Conservation (phyloP, 2,113 vertebrate species). For the Nansenia antarctica region DNA sequence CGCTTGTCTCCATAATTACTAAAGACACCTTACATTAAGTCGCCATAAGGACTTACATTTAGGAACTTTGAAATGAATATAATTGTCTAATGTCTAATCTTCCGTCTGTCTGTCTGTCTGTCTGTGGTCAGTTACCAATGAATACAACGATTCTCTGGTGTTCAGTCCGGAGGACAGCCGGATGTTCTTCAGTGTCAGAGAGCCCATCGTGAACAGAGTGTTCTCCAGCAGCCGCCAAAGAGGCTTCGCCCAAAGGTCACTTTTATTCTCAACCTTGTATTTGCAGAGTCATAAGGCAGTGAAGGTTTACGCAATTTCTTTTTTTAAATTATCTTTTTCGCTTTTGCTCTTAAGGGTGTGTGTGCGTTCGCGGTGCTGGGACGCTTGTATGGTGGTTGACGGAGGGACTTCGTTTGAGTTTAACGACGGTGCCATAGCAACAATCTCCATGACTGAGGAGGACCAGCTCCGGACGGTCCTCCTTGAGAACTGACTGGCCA, state of each 20-base stretch:
- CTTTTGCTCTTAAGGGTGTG: slow-evolving; percentile 78
- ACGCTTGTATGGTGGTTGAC: slow-evolving; percentile 97
- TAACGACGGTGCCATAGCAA: slow-evolving; percentile 95
- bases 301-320: background rate
- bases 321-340: background rate
- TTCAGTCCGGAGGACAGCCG: slow-evolving; percentile 89
- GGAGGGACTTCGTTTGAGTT: slow-evolving; percentile 97
- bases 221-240: slow-evolving; percentile 91
- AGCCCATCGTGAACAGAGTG: slow-evolving; percentile 94
- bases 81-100: background rate
- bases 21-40: no score
- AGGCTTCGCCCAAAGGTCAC: slow-evolving; percentile 87
- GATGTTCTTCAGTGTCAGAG: slow-evolving; percentile 93
- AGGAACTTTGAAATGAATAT: background rate
- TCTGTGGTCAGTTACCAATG: slow-evolving; percentile 81
- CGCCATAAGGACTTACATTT: no score
- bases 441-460: slow-evolving; percentile 83
- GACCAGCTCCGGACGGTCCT: slow-evolving; percentile 91
- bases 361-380: slow-evolving; percentile 95
- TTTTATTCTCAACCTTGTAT: background rate
- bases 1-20: no score
- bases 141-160: slow-evolving; percentile 90
- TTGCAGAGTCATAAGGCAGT: background rate
- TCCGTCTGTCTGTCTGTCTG: no score
- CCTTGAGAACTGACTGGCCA: slow-evolving; percentile 75